Evolutionary conservation across 2,888 invertebrate genomes (phyloP).

Genomic region (Heterodera filipjevi): DNA sequence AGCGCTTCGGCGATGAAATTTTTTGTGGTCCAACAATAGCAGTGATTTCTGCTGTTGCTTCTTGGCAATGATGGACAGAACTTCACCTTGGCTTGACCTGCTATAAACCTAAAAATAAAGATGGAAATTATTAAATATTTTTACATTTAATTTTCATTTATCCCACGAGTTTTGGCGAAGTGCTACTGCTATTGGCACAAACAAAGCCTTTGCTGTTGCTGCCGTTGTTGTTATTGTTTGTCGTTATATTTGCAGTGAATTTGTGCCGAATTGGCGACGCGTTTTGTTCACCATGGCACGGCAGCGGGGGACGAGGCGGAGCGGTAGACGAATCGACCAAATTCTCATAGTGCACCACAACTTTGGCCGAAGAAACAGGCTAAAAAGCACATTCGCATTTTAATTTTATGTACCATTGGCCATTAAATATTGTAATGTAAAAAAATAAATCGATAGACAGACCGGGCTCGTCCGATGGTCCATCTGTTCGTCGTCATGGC

Average conservation of each 20-base stretch:
- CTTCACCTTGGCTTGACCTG: background rate
- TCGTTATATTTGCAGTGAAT: background rate
- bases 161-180: background rate
- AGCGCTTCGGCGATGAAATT: slow-evolving; percentile 18
- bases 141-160: background rate
- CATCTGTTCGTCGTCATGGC: background rate
- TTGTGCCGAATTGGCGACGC: background rate
- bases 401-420: too few species aligned
- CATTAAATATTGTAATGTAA: too few species aligned
- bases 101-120: background rate
- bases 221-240: background rate
- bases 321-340: background rate
- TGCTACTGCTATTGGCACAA: background rate
- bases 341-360: slow-evolving; percentile 1
- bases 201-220: background rate
- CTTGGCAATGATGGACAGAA: background rate
- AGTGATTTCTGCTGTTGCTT: slow-evolving; percentile 14
- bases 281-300: background rate
- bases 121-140: background rate
- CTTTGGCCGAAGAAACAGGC: background rate
- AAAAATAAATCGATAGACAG: too few species aligned
- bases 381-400: too few species aligned
- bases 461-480: background rate
- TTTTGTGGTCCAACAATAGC: background rate
- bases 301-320: background rate